Evolutionary conservation across 2,888 invertebrate genomes (phyloP).

Genomic region (Lepetodrilus schrolli): DNA sequence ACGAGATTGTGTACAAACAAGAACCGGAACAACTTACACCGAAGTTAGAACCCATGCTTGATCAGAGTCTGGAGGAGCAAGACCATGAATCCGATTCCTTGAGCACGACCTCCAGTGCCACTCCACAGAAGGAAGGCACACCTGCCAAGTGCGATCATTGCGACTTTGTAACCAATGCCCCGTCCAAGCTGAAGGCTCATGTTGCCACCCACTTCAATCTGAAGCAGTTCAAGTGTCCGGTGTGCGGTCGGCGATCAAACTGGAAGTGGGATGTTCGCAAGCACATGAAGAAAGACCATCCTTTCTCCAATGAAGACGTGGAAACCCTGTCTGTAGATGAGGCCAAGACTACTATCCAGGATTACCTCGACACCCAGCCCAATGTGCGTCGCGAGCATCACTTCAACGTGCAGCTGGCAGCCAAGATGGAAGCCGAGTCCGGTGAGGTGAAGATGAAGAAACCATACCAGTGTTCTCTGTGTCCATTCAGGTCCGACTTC

Average conservation of each 20-base stretch:
- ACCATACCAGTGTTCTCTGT: slow-evolving; percentile 91
- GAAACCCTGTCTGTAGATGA: slow-evolving; percentile 65
- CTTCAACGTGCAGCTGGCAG: slow-evolving; percentile 41
- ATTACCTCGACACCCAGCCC: slow-evolving; percentile 62
- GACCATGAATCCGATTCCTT: slow-evolving; percentile 24
- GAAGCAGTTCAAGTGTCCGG: slow-evolving; percentile 70
- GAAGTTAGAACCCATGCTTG: background rate
- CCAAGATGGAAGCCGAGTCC: background rate
- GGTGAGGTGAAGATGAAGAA: slow-evolving; percentile 30
- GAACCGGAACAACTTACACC: background rate
- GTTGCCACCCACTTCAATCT: slow-evolving; percentile 71
- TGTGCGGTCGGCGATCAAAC: slow-evolving; percentile 72
- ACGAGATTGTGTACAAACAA: too few relatives aligned
- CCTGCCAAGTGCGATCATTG: slow-evolving; percentile 39
- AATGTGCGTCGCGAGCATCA: slow-evolving; percentile 62
- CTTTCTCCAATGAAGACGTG: slow-evolving; percentile 56
- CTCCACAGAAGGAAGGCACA: slow-evolving; percentile 33
- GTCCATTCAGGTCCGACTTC: slow-evolving; percentile 95
- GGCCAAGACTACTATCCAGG: slow-evolving; percentile 67
- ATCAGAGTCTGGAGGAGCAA: background rate
- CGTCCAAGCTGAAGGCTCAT: slow-evolving; percentile 70
- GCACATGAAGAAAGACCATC: slow-evolving; percentile 69
- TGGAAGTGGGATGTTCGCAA: slow-evolving; percentile 74
- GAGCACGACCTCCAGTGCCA: slow-evolving; percentile 23
- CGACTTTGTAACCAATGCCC: slow-evolving; percentile 60